Percentiles rank a stretch among this genome's conserved stretches.
These are phyloP conservation scores for Pachydiplax longipennis DNA, from an alignment of 2,888 invertebrate genomes.

Conservation along the genomic window DNA sequence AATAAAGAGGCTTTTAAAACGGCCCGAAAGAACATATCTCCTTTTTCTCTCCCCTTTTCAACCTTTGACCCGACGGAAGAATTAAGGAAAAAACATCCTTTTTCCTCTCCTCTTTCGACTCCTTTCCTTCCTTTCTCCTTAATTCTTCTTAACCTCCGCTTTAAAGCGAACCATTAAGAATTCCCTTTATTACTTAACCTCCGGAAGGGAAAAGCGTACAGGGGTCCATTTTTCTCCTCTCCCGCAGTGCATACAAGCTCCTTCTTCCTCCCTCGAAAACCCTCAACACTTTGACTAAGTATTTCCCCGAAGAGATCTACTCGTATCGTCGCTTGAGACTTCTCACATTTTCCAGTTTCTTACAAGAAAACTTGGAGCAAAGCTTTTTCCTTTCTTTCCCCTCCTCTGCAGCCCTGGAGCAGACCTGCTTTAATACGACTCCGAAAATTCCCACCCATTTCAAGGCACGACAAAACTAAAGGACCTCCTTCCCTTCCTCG, in stretches of 20 bases:
- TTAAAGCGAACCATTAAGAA: slow-evolving; percentile 16
- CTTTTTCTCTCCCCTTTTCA: not conserved
- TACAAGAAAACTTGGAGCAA: not conserved
- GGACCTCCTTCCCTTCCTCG: not conserved
- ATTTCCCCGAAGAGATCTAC: not conserved
- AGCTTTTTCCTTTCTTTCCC: not conserved
- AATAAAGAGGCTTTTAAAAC: slow-evolving; percentile 30
- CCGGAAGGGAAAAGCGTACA: not conserved
- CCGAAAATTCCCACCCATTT: not conserved
- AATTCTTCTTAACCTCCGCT: not conserved
- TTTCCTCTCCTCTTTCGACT: not conserved
- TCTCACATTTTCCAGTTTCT: slow-evolving; percentile 1
- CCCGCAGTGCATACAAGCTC: not conserved
- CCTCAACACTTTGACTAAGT: slow-evolving; percentile 13
- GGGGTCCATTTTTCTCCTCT: not conserved
- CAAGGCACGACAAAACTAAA: not conserved
- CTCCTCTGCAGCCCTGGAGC: not conserved
- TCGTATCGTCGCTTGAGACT: not conserved
- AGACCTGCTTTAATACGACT: not conserved
- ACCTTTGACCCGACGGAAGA: slow-evolving; percentile 22
- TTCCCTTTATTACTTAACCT: not conserved
- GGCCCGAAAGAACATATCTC: not conserved
- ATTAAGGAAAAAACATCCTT: slow-evolving; percentile 4
- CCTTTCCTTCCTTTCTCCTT: not conserved
- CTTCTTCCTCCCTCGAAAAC: not conserved